Evolutionary conservation across 2,113 vertebrate species (phyloP), one percentile per base, ranked within the genome.

Genomic region (Sebastes schlegelii): DNA sequence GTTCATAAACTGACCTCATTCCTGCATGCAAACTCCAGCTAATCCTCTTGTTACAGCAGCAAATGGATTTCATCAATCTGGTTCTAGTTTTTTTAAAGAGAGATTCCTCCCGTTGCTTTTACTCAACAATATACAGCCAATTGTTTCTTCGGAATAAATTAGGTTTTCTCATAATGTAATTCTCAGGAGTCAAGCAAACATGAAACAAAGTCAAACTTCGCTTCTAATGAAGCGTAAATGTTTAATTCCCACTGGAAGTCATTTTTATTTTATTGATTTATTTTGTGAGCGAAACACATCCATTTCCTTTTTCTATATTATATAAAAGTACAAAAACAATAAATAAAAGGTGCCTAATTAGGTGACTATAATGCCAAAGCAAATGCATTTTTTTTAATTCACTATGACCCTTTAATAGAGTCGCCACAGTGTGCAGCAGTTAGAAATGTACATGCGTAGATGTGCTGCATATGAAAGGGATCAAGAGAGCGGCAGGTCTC

Each of bases 21-120:
- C 51, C 51, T 34, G 52, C 73, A 48, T 84, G 70, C 82, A 85
- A 79, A 83, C 86, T 58, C 48, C 0, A 1, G 71, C 74, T 89
- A 90, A 92, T 90, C 85, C 88, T 68, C 66, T 79, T 74, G 74
- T 87, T 79, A 69, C 57, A 66, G 51, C 66, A 43, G 73, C 51
- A 63, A 69, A 73, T 70, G 71, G 67, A 70, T 87, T 72, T 79
- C 48, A 49, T 43, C 57, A 77, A 14, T 23, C 57, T 54, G 26
- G 7, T 17, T 2, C 11, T 42, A 4, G 21, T 48, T 48, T 61
- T 55, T 43, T 17, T 10, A 26, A 7, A 49, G 12, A 34, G 26
- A 23, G 66, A 48, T 61, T 80, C 23, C 48, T 40, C 46, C 19
- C 2, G 42, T 76, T 63, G 55, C 8, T 52, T 75, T 49, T 0